Evolutionary conservation across 23 tunicate genomes (phyloP).

Genomic region (Ascidia mentula): DNA sequence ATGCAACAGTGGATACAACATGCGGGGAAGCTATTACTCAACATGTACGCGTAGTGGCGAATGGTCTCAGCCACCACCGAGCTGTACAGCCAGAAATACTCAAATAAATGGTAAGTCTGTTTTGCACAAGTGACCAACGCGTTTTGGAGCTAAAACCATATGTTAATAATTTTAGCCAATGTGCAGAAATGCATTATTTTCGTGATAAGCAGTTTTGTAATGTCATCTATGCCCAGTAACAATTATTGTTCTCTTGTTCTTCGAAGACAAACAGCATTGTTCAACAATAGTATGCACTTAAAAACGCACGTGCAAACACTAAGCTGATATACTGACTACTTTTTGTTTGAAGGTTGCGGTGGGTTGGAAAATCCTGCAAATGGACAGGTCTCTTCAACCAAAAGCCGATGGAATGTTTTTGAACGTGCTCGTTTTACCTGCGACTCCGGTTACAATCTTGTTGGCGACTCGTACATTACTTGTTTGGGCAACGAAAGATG

Average conservation of each 20-base stretch:
- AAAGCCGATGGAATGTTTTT: neutral
- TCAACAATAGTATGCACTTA: too few species aligned
- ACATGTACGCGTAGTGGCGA: constrained; percentile 8
- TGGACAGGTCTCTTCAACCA: constrained; percentile 9
- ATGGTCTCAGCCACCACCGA: constrained; percentile 19
- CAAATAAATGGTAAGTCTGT: neutral
- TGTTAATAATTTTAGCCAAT: too few species aligned
- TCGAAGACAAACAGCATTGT: too few species aligned
- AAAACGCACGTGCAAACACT: too few species aligned
- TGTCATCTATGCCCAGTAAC: too few species aligned
- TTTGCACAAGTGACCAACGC: too few species aligned
- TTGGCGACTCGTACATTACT: constrained; percentile 10
- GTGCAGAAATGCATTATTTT: too few species aligned
- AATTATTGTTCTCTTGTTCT: too few species aligned
- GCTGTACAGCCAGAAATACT: neutral
- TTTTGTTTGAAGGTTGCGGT: neutral
- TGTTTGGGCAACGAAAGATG: constrained; percentile 22
- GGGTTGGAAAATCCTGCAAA: neutral
- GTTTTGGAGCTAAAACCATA: too few species aligned
- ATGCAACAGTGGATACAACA: constrained; percentile 22
- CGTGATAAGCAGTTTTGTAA: too few species aligned
- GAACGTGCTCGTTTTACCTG: constrained; percentile 9
- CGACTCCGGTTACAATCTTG: constrained; percentile 1
- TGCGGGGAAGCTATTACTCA: neutral
- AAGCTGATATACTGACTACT: too few species aligned